Percentiles rank a stretch among this genome's conserved stretches.
Evolutionary conservation across 2,113 vertebrate genomes (phyloP).

Genomic region (Plectropomus leopardus): DNA sequence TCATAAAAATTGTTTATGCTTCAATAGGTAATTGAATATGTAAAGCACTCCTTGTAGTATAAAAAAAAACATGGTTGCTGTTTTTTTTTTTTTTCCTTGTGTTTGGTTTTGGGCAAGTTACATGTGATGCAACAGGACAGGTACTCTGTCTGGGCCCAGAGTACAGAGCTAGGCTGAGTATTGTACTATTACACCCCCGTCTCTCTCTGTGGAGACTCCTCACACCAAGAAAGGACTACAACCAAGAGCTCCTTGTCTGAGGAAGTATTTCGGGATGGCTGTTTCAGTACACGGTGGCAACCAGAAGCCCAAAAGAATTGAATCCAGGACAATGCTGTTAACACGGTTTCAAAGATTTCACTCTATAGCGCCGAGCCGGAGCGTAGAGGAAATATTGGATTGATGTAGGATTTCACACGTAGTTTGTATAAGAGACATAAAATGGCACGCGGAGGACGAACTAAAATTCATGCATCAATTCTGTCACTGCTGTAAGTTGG

Average conservation of each 20-base stretch:
- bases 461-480: slow-evolving; percentile 69
- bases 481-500: slow-evolving; percentile 88
- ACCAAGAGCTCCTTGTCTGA: slow-evolving; percentile 56
- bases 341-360: slow-evolving; percentile 61
- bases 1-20: slow-evolving; percentile 66
- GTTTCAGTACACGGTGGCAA: slow-evolving; percentile 31
- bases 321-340: slow-evolving; percentile 59
- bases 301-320: slow-evolving; percentile 49
- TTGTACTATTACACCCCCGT: slow-evolving; percentile 67
- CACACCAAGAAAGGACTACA: slow-evolving; percentile 51
- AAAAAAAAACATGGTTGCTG: slow-evolving; percentile 55
- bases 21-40: slow-evolving; percentile 63
- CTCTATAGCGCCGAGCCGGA: slow-evolving; percentile 51
- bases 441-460: slow-evolving; percentile 53
- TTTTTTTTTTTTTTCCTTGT: slow-evolving; percentile 27
- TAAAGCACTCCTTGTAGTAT: slow-evolving; percentile 81
- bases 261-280: slow-evolving; percentile 56
- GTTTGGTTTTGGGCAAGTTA: slow-evolving; percentile 62
- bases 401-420: slow-evolving; percentile 49
- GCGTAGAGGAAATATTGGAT: slow-evolving; percentile 51
- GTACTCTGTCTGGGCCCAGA: slow-evolving; percentile 77
- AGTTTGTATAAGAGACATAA: slow-evolving; percentile 55
- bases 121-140: slow-evolving; percentile 60
- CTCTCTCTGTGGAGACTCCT: slow-evolving; percentile 50
- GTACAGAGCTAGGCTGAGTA: slow-evolving; percentile 68